Percentiles rank a stretch among this genome's conserved stretches.
Evolutionary conservation across 2,113 vertebrate species (phyloP).

Genomic region (Fregata magnificens): DNA sequence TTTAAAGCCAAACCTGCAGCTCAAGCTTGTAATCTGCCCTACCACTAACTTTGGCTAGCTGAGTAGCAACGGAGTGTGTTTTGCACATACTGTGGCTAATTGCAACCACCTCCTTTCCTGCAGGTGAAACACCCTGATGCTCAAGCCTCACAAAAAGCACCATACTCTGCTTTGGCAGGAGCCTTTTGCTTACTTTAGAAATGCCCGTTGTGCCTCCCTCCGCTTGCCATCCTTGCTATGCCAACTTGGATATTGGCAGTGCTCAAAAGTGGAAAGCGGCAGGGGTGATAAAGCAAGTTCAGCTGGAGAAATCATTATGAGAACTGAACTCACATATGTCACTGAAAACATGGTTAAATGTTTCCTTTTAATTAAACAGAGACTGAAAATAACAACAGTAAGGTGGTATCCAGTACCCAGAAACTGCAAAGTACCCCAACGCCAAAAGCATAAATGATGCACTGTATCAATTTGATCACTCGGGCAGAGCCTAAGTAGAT

Average conservation of each 20-base stretch:
- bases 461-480: not conserved
- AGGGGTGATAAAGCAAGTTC: not conserved
- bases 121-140: not conserved
- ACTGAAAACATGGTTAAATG: not conserved
- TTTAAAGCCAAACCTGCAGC: not conserved
- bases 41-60: not conserved
- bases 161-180: not conserved
- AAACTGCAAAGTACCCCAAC: not conserved
- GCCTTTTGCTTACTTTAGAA: not conserved
- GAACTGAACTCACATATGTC: not conserved
- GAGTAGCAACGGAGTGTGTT: not conserved
- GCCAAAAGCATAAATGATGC: not conserved
- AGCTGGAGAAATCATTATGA: not conserved
- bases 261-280: not conserved
- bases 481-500: rapidly evolving
- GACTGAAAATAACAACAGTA: not conserved
- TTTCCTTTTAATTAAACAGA: slow-evolving; percentile 16
- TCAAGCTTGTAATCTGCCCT: not conserved
- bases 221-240: not conserved
- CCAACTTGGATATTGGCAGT: not conserved
- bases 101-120: rapidly evolving
- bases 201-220: not conserved
- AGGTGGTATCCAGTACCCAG: not conserved
- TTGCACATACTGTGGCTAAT: not conserved
- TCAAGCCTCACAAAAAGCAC: not conserved